Evolutionary conservation across 2,888 invertebrate genomes (phyloP).

Genomic region (Anticlea derivata): DNA sequence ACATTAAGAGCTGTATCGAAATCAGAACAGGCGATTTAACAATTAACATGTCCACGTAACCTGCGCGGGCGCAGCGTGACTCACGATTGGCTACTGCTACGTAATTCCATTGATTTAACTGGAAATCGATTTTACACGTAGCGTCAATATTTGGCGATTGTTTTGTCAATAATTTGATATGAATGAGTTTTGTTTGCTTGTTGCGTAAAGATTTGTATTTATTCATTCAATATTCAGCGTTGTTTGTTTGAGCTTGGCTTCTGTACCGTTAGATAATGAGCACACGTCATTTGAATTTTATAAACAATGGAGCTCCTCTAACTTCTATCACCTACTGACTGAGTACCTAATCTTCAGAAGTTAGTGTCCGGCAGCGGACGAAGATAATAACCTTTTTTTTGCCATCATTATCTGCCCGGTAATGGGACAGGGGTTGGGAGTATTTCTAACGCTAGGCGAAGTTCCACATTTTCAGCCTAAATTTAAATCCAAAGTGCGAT

Average conservation of each 20-base stretch:
- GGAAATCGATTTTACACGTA: slow-evolving; percentile 45
- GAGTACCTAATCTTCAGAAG: too few relatives aligned
- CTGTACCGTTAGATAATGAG: slow-evolving; percentile 20
- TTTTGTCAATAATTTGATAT: slow-evolving; percentile 44
- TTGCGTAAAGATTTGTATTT: slow-evolving; percentile 33
- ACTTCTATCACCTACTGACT: too few relatives aligned
- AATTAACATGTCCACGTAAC: slow-evolving; percentile 64
- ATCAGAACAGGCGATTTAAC: slow-evolving; percentile 47
- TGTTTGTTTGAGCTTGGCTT: slow-evolving; percentile 16
- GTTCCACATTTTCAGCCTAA: too few relatives aligned
- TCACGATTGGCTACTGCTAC: slow-evolving; percentile 50
- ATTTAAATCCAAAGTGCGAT: too few relatives aligned
- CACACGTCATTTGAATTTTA: slow-evolving; percentile 9
- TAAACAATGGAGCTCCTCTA: too few relatives aligned
- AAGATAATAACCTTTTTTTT: too few relatives aligned
- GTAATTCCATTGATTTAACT: slow-evolving; percentile 34
- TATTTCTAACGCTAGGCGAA: too few relatives aligned
- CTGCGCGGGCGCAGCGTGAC: slow-evolving; percentile 53
- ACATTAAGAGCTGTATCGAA: slow-evolving; percentile 28
- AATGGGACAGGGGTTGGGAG: too few relatives aligned
- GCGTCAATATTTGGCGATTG: slow-evolving; percentile 48
- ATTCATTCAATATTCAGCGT: slow-evolving; percentile 26
- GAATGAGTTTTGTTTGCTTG: slow-evolving; percentile 33
- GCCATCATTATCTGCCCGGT: too few relatives aligned
- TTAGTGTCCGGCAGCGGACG: too few relatives aligned